Conservation (phyloP, 2,797 vertebrate species). For the Melanotaenia maccullochi region DNA sequence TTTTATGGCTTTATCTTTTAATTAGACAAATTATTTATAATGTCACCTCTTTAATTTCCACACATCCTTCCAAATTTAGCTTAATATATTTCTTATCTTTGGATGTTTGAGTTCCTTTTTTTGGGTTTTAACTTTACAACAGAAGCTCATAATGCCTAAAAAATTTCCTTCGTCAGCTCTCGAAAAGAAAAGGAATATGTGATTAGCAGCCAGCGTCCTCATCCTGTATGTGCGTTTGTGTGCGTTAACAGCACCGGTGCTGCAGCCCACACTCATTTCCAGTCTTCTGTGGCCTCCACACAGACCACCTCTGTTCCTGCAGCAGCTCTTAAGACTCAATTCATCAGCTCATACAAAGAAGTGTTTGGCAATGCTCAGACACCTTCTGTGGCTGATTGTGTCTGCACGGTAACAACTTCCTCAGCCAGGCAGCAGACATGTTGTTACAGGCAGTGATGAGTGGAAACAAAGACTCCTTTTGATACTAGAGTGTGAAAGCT, state of each 20-base stretch:
- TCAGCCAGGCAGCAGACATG: conserved; percentile 33
- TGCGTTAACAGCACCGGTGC: conserved; percentile 2
- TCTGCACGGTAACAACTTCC: conserved; percentile 58
- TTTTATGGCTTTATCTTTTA: not conserved
- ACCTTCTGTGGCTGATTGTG: conserved; percentile 40
- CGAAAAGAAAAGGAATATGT: not conserved
- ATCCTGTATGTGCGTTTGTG: conserved; percentile 6
- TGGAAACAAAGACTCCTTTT: conserved; percentile 62
- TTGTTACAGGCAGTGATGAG: conserved; percentile 42
- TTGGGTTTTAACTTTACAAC: not conserved
- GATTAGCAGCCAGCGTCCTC: conserved; percentile 10
- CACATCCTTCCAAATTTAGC: too few species aligned
- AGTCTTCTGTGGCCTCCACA: conserved; percentile 28
- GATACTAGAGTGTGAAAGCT: conserved; percentile 20
- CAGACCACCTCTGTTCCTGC: conserved; percentile 64
- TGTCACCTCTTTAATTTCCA: too few species aligned
- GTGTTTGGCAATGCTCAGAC: conserved; percentile 51
- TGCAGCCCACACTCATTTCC: conserved; percentile 7
- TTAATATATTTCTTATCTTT: too few species aligned
- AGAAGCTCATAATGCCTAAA: not conserved
- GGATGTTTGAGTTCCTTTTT: too few species aligned
- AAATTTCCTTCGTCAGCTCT: not conserved
- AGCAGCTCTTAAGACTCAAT: conserved; percentile 51
- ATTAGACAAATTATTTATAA: too few species aligned
- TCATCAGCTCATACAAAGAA: conserved; percentile 64